Evolutionary conservation across 2,888 invertebrate genomes (phyloP).

Genomic region (Antheraea assamensis): DNA sequence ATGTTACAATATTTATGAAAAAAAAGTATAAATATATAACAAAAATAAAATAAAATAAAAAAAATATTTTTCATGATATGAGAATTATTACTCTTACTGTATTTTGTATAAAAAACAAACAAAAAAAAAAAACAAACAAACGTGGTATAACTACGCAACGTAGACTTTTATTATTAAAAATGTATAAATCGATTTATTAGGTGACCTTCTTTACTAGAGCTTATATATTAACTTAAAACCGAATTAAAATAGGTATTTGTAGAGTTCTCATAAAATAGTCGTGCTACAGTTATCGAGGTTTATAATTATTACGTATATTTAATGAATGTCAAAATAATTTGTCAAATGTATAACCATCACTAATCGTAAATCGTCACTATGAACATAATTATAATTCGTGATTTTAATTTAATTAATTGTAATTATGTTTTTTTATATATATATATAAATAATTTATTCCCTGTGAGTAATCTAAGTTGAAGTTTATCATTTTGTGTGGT

Average conservation of each 20-base stretch:
- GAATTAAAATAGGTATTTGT: background rate
- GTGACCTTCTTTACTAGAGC: background rate
- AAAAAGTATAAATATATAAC: background rate
- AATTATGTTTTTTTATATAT: background rate
- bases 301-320: background rate
- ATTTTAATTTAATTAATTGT: background rate
- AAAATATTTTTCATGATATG: background rate
- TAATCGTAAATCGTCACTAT: background rate
- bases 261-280: background rate
- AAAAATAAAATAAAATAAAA: background rate
- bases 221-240: background rate
- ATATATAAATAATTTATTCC: background rate
- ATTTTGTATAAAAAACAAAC: background rate
- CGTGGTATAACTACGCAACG: background rate
- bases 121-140: too few relatives aligned
- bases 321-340: too few relatives aligned
- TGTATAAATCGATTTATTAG: background rate
- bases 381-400: background rate
- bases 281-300: background rate
- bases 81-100: background rate
- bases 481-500: background rate
- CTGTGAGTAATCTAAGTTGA: background rate
- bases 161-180: background rate
- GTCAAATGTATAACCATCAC: too few relatives aligned
- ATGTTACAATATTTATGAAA: slow-evolving; percentile 9